Percentiles rank a stretch among this genome's conserved stretches.
phyloP scores from a whole-genome alignment of 2,888 invertebrate species.

The Eudasyphora cyanicolor region DNA sequence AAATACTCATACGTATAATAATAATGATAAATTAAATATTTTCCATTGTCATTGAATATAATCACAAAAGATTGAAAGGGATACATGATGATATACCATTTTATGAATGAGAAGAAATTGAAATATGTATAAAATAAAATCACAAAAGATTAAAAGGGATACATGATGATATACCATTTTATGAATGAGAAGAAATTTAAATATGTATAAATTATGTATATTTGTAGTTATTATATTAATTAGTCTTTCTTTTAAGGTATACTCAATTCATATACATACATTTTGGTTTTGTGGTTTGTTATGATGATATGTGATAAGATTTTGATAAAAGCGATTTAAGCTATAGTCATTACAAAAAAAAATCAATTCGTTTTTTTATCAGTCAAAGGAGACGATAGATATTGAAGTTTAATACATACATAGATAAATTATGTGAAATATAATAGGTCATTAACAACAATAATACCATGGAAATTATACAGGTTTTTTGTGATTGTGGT shows the following conservation, averaged over 20 bases:
- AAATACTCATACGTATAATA: too few species aligned
- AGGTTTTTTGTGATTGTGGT: too few species aligned
- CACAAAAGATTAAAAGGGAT: not conserved
- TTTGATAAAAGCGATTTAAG: slow-evolving; percentile 58
- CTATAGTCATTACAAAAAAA: not conserved
- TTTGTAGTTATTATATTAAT: too few species aligned
- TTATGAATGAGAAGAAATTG: not conserved
- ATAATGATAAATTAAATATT: not conserved
- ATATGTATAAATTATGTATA: not conserved
- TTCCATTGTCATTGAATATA: too few species aligned
- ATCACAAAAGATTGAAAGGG: not conserved
- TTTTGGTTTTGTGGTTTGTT: slow-evolving; percentile 19
- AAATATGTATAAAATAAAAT: too few species aligned
- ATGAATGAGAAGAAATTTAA: not conserved
- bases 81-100: not conserved
- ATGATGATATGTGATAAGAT: slow-evolving; percentile 58
- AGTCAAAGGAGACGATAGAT: not conserved
- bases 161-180: not conserved
- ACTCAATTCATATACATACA: slow-evolving; percentile 29
- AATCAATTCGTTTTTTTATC: slow-evolving; percentile 18
- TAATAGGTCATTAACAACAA: too few species aligned
- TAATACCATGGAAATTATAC: too few species aligned
- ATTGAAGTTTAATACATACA: too few species aligned
- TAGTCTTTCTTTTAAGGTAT: not conserved
- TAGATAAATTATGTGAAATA: too few species aligned